Conservation (phyloP, 2,113 vertebrate species). For the Siniperca knerii region DNA sequence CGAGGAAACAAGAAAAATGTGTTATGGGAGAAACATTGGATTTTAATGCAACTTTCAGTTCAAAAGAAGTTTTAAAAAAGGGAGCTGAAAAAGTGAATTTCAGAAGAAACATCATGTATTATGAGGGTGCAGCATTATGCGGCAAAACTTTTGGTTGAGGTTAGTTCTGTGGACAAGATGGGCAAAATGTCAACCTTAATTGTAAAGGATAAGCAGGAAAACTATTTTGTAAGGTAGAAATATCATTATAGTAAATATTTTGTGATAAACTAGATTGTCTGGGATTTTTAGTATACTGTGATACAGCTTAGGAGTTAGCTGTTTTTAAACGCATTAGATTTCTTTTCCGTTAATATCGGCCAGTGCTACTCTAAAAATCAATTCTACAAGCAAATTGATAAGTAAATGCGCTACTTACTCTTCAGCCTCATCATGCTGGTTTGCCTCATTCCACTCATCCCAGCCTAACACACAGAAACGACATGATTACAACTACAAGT, state of each 20-base stretch:
- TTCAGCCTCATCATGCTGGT: constrained; percentile 67
- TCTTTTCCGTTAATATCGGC: not conserved
- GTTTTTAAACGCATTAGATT: too few relatives aligned
- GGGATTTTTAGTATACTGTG: not conserved
- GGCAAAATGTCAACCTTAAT: too few relatives aligned
- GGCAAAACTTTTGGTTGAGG: not conserved
- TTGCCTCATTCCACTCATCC: constrained; percentile 78
- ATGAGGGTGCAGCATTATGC: not conserved
- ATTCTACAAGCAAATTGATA: not conserved
- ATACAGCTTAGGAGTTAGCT: not conserved
- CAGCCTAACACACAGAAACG: constrained; percentile 67
- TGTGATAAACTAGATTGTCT: not conserved
- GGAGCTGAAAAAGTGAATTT: not conserved
- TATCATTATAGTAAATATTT: not conserved
- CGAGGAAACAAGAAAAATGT: not conserved
- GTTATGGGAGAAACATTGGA: not conserved
- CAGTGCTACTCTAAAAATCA: not conserved
- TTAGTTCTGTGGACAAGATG: not conserved
- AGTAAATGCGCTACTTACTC: constrained; percentile 63
- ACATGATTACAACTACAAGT: not conserved
- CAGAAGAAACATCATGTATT: not conserved
- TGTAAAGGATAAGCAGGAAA: not conserved
- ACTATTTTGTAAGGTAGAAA: not conserved
- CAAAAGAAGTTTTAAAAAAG: not conserved
- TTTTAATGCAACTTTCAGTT: too few relatives aligned